These are phyloP conservation scores for Koerneria pararmatus DNA, from an alignment of 2,888 invertebrate genomes.

Conservation along the genomic window DNA sequence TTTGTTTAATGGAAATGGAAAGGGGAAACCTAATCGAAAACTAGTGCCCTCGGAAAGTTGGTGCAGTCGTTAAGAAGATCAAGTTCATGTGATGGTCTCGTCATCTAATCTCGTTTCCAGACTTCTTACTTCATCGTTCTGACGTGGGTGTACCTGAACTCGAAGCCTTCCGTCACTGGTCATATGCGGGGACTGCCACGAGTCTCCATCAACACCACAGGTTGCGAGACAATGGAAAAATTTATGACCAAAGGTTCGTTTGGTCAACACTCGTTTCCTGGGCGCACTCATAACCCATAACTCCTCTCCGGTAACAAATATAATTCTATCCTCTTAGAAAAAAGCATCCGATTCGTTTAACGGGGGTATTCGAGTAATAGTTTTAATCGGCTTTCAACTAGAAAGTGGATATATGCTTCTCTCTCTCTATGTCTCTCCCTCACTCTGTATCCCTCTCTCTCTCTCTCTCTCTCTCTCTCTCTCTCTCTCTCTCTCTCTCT, in stretches of 20 bases:
- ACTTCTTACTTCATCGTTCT: constrained; percentile 51
- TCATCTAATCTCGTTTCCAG: constrained; percentile 28
- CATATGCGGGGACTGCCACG: constrained; percentile 20
- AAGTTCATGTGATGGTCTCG: too few species aligned
- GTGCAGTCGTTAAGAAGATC: too few species aligned
- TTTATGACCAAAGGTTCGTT: constrained; percentile 5
- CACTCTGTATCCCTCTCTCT: not conserved
- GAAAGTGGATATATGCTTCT: too few species aligned
- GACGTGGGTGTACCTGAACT: constrained; percentile 56
- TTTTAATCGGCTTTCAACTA: too few species aligned
- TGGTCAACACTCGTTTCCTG: not conserved
- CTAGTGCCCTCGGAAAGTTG: too few species aligned
- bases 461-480: not conserved
- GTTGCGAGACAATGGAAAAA: constrained; percentile 10
- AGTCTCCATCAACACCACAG: constrained; percentile 21
- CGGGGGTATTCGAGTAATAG: too few species aligned
- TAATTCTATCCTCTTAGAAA: too few species aligned
- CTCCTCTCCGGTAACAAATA: too few species aligned
- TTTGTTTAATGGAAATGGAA: too few species aligned
- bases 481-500: not conserved
- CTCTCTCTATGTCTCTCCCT: not conserved
- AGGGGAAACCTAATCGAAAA: too few species aligned
- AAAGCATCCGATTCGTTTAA: too few species aligned
- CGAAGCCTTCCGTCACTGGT: constrained; percentile 38
- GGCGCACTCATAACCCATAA: too few species aligned